These are phyloP conservation scores for Anthophora plumipes DNA, from an alignment of 2,888 invertebrate genomes.

Conservation along the genomic window DNA sequence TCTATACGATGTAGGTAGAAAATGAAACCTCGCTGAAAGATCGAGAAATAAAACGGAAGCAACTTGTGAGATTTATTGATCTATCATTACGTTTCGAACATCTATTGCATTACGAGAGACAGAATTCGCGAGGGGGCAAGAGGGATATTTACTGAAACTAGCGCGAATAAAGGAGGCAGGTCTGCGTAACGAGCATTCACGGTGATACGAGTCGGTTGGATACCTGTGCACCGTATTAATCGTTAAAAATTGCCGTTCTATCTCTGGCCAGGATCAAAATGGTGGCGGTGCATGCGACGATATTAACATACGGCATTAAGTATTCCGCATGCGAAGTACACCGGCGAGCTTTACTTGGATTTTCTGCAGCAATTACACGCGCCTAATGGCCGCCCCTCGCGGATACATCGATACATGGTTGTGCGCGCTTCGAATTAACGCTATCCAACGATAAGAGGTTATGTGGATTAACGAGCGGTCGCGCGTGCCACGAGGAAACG, in stretches of 20 bases:
- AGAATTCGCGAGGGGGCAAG: not conserved
- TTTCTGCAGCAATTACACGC: constrained; percentile 72
- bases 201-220: constrained; percentile 69
- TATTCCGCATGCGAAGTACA: constrained; percentile 74
- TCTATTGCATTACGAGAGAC: not conserved
- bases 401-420: constrained; percentile 53
- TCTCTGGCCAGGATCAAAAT: constrained; percentile 75
- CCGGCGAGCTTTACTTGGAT: constrained; percentile 65
- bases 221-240: constrained; percentile 77
- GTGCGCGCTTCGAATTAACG: constrained; percentile 42
- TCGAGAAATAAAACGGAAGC: not conserved
- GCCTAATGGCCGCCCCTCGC: constrained; percentile 57
- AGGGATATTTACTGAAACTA: constrained; percentile 52
- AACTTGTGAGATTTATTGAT: not conserved
- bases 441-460: constrained; percentile 45
- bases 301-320: constrained; percentile 78
- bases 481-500: not conserved
- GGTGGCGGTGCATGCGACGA: constrained; percentile 75
- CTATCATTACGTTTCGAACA: not conserved
- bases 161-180: constrained; percentile 42
- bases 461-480: constrained; percentile 32
- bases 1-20: no score
- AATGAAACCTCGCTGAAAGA: not conserved
- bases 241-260: constrained; percentile 78
- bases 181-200: constrained; percentile 67